Base-by-base conservation (phyloP, 2,888 invertebrate species). In the Caenorhabditis angaria region DNA sequence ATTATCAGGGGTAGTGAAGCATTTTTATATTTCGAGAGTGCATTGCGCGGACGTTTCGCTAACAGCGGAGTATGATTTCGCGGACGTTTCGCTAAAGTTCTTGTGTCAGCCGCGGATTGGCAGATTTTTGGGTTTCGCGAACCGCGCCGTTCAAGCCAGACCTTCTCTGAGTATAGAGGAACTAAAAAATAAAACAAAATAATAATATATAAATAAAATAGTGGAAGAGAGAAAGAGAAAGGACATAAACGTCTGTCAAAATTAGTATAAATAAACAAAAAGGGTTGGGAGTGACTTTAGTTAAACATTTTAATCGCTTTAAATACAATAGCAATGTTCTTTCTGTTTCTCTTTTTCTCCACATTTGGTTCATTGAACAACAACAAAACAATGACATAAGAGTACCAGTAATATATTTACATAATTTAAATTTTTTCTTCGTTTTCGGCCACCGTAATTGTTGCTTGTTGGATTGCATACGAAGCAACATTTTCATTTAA, bases 381-480 rank as follows among this genome's bases (percentile, higher is more conserved):
- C 41, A 41, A 41, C 41, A 41, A 41, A 41, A 41, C n/a, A n/a
- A n/a, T n/a, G n/a, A n/a, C n/a, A n/a, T n/a, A 41, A 12, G 41
- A 18, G 14, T 41, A 41, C 41, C 41, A 41, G 41, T 41, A 41
- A 41, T 41, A 14, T 41, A 41, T 41, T 41, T 41, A 41, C 41
- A 41, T 18, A 41, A 12, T 24, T 61, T 50, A 70, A 28, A 71
- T 71, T 57, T 71, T 71, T 28, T 71, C 71, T 56, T 71, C 71
- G 27, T 71, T 61, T 51, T 71, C 72, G 1, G 65, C 68, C 41
- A 72, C 72, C 14, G 65, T 72, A 28, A 72, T 68, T 4, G 72
- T 68, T 4, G 72, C 72, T 50, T 72, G 72, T 51, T 72, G 72
- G 0, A 72, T 53, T 8, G 68, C 72, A 50, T 72, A 72, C 24